A percentile compares a stretch with the other conserved stretches of the same genome.
These are phyloP conservation scores for Corythornis cristatus DNA, from an alignment of 2,113 vertebrate species.

Conservation along the genomic window DNA sequence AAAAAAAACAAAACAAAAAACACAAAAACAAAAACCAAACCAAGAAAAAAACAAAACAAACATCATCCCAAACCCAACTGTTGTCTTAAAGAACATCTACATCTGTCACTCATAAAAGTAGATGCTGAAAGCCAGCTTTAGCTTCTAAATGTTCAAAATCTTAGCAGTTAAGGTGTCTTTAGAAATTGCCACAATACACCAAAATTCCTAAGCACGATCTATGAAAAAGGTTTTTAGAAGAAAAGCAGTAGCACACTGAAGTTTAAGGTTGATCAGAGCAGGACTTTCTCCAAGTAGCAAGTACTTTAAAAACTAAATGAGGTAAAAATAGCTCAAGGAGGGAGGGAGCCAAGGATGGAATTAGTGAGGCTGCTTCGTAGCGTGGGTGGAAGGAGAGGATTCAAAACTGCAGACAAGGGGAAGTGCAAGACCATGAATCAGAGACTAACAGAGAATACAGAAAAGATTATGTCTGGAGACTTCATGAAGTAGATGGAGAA, in stretches of 20 bases:
- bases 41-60: not conserved
- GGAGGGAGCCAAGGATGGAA: not conserved
- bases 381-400: not conserved
- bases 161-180: not conserved
- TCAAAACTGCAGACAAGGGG: not conserved
- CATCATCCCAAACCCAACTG: not conserved
- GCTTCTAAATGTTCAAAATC: not conserved
- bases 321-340: constrained; percentile 6
- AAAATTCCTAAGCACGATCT: not conserved
- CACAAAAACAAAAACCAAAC: not conserved
- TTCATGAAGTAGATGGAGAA: not conserved
- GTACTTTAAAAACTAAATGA: not conserved
- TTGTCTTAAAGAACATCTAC: not conserved
- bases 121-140: not conserved
- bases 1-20: not conserved
- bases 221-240: not conserved
- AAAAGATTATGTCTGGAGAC: not conserved
- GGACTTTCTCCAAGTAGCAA: not conserved
- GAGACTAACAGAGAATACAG: not conserved
- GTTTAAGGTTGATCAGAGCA: not conserved
- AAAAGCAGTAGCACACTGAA: not conserved
- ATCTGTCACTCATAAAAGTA: not conserved
- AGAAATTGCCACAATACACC: not conserved
- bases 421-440: constrained; percentile 5
- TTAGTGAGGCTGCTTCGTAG: not conserved